Evolutionary conservation across 2,113 vertebrate species (phyloP), one percentile per base, ranked within the genome.

Genomic region (Ploceus nigricollis): DNA sequence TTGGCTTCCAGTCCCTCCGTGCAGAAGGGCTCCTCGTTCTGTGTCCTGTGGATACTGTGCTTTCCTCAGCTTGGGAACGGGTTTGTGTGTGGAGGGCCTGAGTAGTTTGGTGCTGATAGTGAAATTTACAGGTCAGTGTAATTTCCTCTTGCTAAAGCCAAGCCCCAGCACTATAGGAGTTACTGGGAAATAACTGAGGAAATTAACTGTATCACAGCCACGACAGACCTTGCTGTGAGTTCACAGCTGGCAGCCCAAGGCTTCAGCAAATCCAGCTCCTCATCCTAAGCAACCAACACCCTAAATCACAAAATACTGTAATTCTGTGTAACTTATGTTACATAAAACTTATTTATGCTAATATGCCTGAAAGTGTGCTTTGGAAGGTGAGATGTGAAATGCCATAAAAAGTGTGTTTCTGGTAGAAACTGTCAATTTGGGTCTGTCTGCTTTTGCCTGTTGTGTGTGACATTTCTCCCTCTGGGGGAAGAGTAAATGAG

Each of bases 321-420:
- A 19, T 25, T 76, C 21, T 27, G 0, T 9, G 0, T 63, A 27
- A 35, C 40, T 31, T n/a, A 13, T 16, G 63, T 58, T 68, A 1
- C 2, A 11, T 66, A 2, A 1, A 66, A 4, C 4, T 17, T 33
- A 23, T 7, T 35, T 56, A 6, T 76, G 10, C 9, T 40, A 5
- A 2, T 27, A 10, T 31, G 10, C 47, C 40, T 33, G 22, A 28
- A 48, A 6, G 11, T 12, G 0, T 54, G 31, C 18, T 71, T 75
- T 73, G 21, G 27, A 40, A 82, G 10, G 14, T 48, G 72, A 45
- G 31, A 5, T 51, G n/a, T 28, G 45, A 47, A 40, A 28, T 40
- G 12, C 17, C 25, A 3, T 21, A 28, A 21, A 22, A 30, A 53
- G 1, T 5, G 27, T 30, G 2, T 5, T 47, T 44, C 16, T 75